Conservation (phyloP, 2,113 vertebrate genomes). For the Felis chaus region DNA sequence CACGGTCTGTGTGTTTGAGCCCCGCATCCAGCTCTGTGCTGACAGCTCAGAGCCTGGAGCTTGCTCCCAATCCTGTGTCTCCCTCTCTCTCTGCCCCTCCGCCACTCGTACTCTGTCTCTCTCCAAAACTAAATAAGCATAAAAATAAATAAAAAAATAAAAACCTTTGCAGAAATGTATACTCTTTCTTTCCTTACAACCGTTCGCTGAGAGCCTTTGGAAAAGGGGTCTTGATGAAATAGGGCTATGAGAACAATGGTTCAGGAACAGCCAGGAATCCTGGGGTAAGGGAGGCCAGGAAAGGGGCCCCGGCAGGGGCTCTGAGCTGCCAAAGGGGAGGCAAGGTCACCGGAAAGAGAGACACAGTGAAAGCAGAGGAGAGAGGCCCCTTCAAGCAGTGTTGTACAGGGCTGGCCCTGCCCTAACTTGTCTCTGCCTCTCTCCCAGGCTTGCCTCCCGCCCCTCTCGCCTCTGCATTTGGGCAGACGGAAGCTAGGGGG, state of each 20-base stretch:
- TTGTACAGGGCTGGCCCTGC: not conserved
- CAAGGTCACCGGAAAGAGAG: not conserved
- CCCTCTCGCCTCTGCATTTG: not conserved
- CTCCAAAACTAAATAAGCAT: too few species aligned
- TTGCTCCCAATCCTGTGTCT: too few species aligned
- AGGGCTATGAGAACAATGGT: not conserved
- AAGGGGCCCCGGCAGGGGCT: not conserved
- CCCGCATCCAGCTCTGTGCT: too few species aligned
- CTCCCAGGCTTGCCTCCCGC: not conserved
- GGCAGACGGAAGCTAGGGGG: not conserved
- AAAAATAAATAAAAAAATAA: too few species aligned
- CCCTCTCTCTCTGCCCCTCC: too few species aligned
- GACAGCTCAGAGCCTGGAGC: too few species aligned
- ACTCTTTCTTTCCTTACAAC: not conserved
- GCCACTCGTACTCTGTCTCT: too few species aligned
- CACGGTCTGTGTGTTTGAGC: too few species aligned
- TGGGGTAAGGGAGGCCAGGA: not conserved
- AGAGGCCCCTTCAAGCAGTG: not conserved
- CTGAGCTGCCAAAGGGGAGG: not conserved
- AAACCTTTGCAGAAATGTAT: not conserved
- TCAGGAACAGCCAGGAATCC: not conserved
- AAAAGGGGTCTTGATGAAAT: not conserved
- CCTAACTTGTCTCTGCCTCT: rapidly evolving
- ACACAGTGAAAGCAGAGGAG: not conserved
- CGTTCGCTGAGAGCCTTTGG: not conserved